Evolutionary conservation across 2,797 vertebrate genomes (phyloP).

Genomic region (Propithecus deckenii): DNA sequence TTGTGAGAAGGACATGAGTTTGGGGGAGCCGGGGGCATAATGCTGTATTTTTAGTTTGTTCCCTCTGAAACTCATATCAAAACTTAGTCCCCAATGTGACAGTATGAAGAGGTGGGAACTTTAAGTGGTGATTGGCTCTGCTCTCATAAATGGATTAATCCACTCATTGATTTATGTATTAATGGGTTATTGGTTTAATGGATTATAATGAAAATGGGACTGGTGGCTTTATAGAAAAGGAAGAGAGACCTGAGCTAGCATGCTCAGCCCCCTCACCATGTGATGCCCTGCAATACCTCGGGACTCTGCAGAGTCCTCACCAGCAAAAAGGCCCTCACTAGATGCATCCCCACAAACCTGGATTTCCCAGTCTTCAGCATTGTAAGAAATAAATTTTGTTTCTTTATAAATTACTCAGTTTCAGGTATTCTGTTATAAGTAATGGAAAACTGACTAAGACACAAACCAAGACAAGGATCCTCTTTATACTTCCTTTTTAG

Average conservation of each 20-base stretch:
- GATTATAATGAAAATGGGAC: no score
- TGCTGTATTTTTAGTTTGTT: background rate
- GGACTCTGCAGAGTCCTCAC: background rate
- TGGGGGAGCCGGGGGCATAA: background rate
- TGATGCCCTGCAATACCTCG: background rate
- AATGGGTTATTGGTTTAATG: no score
- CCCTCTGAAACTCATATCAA: background rate
- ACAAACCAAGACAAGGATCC: background rate
- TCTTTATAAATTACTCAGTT: background rate
- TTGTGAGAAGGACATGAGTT: background rate
- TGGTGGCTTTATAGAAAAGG: background rate
- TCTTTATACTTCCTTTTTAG: background rate
- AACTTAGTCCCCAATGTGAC: background rate
- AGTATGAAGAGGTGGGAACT: background rate
- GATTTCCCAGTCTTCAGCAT: background rate
- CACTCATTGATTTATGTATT: no score
- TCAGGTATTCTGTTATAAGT: background rate
- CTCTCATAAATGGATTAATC: no score
- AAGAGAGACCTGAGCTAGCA: background rate
- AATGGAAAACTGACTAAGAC: background rate
- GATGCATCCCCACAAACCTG: background rate
- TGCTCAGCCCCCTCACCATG: background rate
- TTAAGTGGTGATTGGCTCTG: no score
- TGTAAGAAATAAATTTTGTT: background rate
- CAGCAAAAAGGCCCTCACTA: background rate